phyloP scores from a whole-genome alignment of 2,113 vertebrate genomes.

The Paraplagusia blochii region DNA sequence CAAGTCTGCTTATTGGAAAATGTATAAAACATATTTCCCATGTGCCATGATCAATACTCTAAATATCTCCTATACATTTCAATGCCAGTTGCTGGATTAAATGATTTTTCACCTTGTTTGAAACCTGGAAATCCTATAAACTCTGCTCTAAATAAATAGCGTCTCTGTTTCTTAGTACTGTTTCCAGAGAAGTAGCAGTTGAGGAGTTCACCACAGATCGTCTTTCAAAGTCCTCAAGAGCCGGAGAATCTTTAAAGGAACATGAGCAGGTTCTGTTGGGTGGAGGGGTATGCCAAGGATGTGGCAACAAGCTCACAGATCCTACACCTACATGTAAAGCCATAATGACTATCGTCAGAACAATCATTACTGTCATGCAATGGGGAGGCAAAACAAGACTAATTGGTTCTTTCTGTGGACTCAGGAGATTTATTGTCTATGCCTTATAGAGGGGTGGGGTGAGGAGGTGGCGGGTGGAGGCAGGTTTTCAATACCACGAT shows the following conservation, averaged over 20 bases:
- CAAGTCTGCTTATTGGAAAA: no score
- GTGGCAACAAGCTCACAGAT: slow-evolving; percentile 19
- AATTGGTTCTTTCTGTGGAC: slow-evolving; percentile 52
- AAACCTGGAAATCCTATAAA: no score
- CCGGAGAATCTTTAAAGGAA: slow-evolving; percentile 1
- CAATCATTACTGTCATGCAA: slow-evolving; percentile 53
- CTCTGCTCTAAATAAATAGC: no score
- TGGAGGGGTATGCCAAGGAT: slow-evolving; percentile 20
- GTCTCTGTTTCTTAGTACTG: no score
- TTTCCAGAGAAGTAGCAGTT: no score
- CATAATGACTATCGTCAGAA: slow-evolving; percentile 50
- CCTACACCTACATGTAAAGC: slow-evolving; percentile 27
- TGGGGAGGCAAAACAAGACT: slow-evolving; percentile 48
- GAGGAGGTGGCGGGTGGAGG: slow-evolving; percentile 1
- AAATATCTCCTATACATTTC: no score
- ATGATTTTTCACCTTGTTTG: no score
- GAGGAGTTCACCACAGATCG: slow-evolving; percentile 18
- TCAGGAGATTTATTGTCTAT: slow-evolving; percentile 36
- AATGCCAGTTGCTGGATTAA: no score
- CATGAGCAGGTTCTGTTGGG: slow-evolving; percentile 9
- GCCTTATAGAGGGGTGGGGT: slow-evolving; percentile 12
- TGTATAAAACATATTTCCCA: no score
- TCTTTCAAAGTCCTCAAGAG: slow-evolving; percentile 19
- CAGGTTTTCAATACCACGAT: slow-evolving; percentile 48
- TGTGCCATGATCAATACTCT: no score